phyloP scores from a whole-genome alignment of 2,888 invertebrate species.

The Scaptomyza polygonia region DNA sequence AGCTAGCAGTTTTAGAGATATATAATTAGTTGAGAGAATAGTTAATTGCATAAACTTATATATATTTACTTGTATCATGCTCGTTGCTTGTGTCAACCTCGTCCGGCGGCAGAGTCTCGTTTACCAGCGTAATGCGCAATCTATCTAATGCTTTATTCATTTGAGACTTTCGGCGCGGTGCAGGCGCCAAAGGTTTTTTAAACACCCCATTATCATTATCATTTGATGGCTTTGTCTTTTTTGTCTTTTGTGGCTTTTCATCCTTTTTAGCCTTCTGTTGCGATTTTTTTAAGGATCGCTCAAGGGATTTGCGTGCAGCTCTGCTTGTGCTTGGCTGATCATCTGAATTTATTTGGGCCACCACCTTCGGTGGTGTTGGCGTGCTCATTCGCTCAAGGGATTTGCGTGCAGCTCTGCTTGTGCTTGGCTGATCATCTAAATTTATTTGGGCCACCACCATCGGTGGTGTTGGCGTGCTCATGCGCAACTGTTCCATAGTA shows the following conservation, averaged over 20 bases:
- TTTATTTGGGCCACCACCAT: not conserved
- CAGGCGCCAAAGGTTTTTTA: slow-evolving; percentile 51
- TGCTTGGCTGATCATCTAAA: slow-evolving; percentile 30
- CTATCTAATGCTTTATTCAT: not conserved
- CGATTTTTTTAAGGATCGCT: not conserved
- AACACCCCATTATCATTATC: slow-evolving; percentile 29
- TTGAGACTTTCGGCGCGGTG: slow-evolving; percentile 4
- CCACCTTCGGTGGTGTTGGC: slow-evolving; percentile 1
- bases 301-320: slow-evolving; percentile 21
- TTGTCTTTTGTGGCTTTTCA: not conserved
- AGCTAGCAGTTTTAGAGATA: slow-evolving; percentile 6
- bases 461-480: slow-evolving; percentile 8
- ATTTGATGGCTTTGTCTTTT: not conserved
- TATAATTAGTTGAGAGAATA: not conserved
- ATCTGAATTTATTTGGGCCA: not conserved
- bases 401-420: slow-evolving; percentile 40
- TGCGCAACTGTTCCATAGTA: slow-evolving; percentile 27
- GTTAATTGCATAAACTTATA: not conserved
- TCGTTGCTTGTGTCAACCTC: not conserved
- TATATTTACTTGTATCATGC: slow-evolving; percentile 27
- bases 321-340: slow-evolving; percentile 42
- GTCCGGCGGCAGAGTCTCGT: not conserved
- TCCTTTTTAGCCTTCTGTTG: not conserved
- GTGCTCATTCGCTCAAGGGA: slow-evolving; percentile 10
- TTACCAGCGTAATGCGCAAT: not conserved